phyloP scores from a whole-genome alignment of 2,888 invertebrate genomes.

The Eupeodes luniger region DNA sequence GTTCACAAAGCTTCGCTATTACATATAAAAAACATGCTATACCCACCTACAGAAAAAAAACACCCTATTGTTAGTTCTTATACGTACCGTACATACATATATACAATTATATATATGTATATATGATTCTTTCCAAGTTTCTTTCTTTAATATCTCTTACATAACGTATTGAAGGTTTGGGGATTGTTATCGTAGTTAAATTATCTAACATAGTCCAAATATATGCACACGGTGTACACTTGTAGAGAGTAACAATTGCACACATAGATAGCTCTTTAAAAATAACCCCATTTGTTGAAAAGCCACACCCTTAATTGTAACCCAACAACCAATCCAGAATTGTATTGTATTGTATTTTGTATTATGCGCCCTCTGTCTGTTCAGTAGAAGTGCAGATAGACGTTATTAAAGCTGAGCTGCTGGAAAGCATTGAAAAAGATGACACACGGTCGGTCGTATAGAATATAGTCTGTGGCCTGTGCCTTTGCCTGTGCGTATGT shows the following conservation, averaged over 20 bases:
- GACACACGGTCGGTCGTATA: background rate
- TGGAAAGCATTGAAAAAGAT: slow-evolving; percentile 48
- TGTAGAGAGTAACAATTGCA: background rate
- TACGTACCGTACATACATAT: background rate
- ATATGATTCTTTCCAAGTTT: no score
- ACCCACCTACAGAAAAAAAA: background rate
- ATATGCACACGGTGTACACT: slow-evolving; percentile 26
- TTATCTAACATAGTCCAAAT: slow-evolving; percentile 64
- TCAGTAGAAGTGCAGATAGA: slow-evolving; percentile 10
- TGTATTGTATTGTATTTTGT: slow-evolving; percentile 65
- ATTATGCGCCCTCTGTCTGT: slow-evolving; percentile 53
- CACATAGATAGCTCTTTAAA: slow-evolving; percentile 17
- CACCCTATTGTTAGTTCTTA: background rate
- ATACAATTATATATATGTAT: no score
- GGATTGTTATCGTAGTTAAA: slow-evolving; percentile 71
- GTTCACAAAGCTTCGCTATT: slow-evolving; percentile 21
- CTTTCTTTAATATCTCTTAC: slow-evolving; percentile 55
- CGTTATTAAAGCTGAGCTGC: slow-evolving; percentile 54
- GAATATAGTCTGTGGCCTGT: background rate
- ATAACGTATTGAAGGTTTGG: slow-evolving; percentile 62
- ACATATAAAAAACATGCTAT: background rate
- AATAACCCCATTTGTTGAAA: slow-evolving; percentile 68
- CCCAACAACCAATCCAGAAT: slow-evolving; percentile 79
- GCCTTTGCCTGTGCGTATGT: background rate
- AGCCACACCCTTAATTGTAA: slow-evolving; percentile 74